These are phyloP conservation scores for Catocala nupta DNA, from an alignment of 2,888 invertebrate species.

Conservation along the genomic window DNA sequence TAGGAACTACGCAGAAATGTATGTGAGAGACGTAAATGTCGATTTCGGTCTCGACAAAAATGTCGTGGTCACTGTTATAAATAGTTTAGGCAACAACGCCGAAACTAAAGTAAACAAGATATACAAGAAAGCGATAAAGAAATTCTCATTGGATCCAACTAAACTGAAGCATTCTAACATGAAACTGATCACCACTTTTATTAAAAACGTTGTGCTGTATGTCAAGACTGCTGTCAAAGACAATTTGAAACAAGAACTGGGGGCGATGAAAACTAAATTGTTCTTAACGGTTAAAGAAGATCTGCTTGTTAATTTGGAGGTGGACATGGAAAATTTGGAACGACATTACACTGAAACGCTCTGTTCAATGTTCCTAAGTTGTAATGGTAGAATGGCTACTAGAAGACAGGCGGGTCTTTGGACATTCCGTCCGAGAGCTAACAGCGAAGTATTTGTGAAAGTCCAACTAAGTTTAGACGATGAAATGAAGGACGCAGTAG, in stretches of 20 bases:
- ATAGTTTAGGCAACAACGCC: constrained; percentile 42
- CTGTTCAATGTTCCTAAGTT: constrained; percentile 65
- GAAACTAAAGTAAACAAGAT: constrained; percentile 50
- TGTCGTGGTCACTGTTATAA: constrained; percentile 50
- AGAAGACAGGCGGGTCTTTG: constrained; percentile 21
- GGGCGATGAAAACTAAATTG: constrained; percentile 42
- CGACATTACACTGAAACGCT: constrained; percentile 50
- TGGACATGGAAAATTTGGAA: constrained; percentile 65
- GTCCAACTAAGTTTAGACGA: constrained; percentile 61
- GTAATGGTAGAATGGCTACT: constrained; percentile 57
- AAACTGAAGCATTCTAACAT: constrained; percentile 59
- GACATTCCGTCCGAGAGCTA: constrained; percentile 12
- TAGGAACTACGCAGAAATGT: constrained; percentile 73
- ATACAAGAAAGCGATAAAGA: constrained; percentile 53
- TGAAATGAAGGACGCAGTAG: constrained; percentile 44
- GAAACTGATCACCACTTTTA: constrained; percentile 52
- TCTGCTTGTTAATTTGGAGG: constrained; percentile 59
- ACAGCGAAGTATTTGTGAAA: constrained; percentile 60
- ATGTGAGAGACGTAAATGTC: constrained; percentile 60
- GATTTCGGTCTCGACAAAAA: constrained; percentile 55
- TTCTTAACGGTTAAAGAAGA: constrained; percentile 57
- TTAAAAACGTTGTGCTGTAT: constrained; percentile 46
- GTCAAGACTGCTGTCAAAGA: constrained; percentile 47
- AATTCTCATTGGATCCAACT: constrained; percentile 55
- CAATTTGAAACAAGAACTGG: constrained; percentile 45